Evolutionary conservation across 1,140 invertebrate genomes (phyloP), one percentile per base, ranked within the genome.

Genomic region (Delia radicum): DNA sequence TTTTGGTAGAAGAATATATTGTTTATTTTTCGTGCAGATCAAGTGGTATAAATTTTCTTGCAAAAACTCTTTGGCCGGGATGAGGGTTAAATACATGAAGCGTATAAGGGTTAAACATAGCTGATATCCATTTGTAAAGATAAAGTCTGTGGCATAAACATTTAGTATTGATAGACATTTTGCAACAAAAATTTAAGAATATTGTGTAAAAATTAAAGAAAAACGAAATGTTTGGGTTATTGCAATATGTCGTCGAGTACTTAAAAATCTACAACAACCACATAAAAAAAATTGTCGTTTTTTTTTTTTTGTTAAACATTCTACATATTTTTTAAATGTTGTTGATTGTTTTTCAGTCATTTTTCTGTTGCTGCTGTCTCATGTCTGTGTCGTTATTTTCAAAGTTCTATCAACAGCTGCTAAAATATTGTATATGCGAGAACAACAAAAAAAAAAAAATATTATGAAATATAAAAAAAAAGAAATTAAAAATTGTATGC

Each of bases 371-470:
- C n/a, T 42, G 37, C 62, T 65, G 62, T 65, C 62, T 27, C 62
- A 65, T 65, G 62, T 65, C 62, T 27, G 28, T 28, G 62, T 65
- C 62, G 62, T 65, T 65, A 65, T 65, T 21, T 29, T 29, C 62
- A 65, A 65, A 65, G 62, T 65, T 65, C 62, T 65, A 65, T 65
- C 27, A 65, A 65, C 62, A 65, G 62, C 62, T 65, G 62, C 62
- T 65, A 29, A 29, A 65, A 21, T 65, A 42, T 42, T 42, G 37
- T 42, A 42, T 42, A 15, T 42, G 15, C 8, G 37, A 42, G n/a
- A 42, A 15, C 37, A 42, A 42, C 37, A 42, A 42, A 42, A 42
- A 42, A 42, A 5, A 5, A 33, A n/a, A n/a, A n/a, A n/a, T n/a
- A n/a, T n/a, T n/a, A n/a, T n/a, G n/a, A 33, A 33, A 33, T 10